Conservation (phyloP, 2,888 invertebrate genomes). For the Acleris literana region DNA sequence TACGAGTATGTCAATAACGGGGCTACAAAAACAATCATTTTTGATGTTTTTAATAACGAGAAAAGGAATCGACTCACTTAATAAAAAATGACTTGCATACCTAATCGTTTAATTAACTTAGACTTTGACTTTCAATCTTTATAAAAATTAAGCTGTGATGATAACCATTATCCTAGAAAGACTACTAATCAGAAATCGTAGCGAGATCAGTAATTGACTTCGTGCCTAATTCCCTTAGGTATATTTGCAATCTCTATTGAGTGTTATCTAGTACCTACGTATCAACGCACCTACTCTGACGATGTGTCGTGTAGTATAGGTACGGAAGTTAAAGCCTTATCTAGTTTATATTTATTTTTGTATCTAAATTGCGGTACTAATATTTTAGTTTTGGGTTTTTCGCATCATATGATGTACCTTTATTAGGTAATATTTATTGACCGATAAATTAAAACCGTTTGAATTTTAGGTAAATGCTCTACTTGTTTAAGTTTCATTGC, state of each 20-base stretch:
- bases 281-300: conserved; percentile 8
- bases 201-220: conserved; percentile 15
- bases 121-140: neutral
- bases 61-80: too few species aligned
- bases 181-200: conserved; percentile 1
- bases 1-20: too few species aligned
- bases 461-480: neutral
- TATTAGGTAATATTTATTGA: conserved; percentile 15
- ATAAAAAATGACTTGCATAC: too few species aligned
- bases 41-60: too few species aligned
- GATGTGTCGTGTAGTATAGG: neutral
- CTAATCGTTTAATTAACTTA: neutral
- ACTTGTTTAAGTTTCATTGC: too few species aligned
- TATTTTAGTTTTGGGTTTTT: conserved; percentile 6
- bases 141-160: neutral
- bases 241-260: conserved; percentile 12
- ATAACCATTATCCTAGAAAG: conserved; percentile 3
- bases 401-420: neutral
- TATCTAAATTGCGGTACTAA: conserved; percentile 18
- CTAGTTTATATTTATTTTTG: neutral
- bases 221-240: conserved; percentile 10
- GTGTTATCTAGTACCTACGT: conserved; percentile 6
- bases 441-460: conserved; percentile 13
- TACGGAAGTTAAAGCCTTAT: conserved; percentile 7
- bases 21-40: too few species aligned